Base-by-base conservation (phyloP, 2,113 vertebrate genomes). In the Sylvietta virens region DNA sequence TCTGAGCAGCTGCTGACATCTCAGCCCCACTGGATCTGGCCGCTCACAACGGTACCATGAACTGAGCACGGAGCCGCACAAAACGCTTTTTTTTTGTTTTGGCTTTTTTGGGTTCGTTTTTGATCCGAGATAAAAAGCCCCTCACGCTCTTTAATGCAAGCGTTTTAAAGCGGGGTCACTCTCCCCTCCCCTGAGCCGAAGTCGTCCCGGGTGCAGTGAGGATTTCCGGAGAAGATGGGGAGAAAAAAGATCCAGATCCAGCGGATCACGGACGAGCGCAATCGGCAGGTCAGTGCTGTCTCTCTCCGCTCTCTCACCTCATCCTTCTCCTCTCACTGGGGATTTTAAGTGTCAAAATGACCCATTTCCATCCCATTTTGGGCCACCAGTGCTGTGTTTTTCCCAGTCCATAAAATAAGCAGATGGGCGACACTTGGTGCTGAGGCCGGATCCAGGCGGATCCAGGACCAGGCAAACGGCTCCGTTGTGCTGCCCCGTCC, bases 221-320 rank as follows among this genome's bases (percentile, higher is more conserved):
- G 94, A 97, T 94, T 89, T 96, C 94, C 72, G 4, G 97, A 96
- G 88, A 99, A 98, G 97, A 99, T 99, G 99, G 99, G 99, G 97
- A 98, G 99, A 84, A 99, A 99, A 98, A 99, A 99, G 98, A 99
- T 99, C 95, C 99, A 99, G 98, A 99, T 99, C 96, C 99, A 99
- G 97, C 98, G 99, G 98, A 99, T 99, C 98, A 99, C 99, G 0
- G 99, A 99, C 26, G 99, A 99, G 97, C 98, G 99, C 96, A 99
- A 99, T 91, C 98, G 99, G 82, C 99, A 99, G 99, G 99, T 99
- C 45, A 97, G 98, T 86, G 37, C 47, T 40, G 62, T 6, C 48
- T 26, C 47, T 50, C 13, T 24, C 15, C 0, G 0, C 47, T 76
- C 31, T n/a, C 47, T 44, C 69, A 22, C 23, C 57, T 77, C 9